phyloP scores from a whole-genome alignment of 1,140 invertebrate species.

The Drosophila arizonae region DNA sequence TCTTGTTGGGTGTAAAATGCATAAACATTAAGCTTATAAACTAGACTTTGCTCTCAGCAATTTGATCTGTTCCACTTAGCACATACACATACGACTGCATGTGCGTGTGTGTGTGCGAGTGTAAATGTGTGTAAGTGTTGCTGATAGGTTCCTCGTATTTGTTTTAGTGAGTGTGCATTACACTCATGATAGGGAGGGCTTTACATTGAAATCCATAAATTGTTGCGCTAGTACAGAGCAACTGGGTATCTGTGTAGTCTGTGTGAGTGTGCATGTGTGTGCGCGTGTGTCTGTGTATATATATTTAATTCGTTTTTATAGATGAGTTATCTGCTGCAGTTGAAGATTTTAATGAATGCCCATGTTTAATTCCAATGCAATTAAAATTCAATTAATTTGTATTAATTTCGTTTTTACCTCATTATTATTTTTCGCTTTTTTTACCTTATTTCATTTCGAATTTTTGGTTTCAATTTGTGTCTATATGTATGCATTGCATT shows the following conservation, averaged over 20 bases:
- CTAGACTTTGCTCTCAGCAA: conserved; percentile 58
- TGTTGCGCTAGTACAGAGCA: conserved; percentile 60
- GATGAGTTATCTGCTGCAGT: conserved; percentile 35
- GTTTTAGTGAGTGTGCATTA: conserved; percentile 62
- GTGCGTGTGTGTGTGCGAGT: not conserved
- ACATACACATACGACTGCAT: conserved; percentile 13
- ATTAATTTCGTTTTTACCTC: conserved; percentile 9
- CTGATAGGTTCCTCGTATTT: conserved; percentile 61
- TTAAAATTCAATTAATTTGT: conserved; percentile 40
- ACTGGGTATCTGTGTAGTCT: conserved; percentile 13
- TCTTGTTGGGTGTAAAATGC: conserved; percentile 63
- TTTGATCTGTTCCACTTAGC: conserved; percentile 24
- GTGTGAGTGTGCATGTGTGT: conserved; percentile 1
- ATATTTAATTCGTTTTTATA: conserved; percentile 35
- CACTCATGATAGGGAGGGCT: conserved; percentile 74
- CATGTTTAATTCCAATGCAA: conserved; percentile 23
- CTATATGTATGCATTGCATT: not conserved
- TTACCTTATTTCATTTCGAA: not conserved
- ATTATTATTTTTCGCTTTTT: conserved; percentile 8
- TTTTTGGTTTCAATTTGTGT: not conserved
- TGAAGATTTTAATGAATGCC: conserved; percentile 22
- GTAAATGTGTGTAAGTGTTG: conserved; percentile 28
- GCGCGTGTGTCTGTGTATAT: not conserved
- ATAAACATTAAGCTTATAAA: conserved; percentile 72
- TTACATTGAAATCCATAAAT: conserved; percentile 79